Base-by-base conservation (phyloP, 2,113 vertebrate species). In the Platycercus adscitus region DNA sequence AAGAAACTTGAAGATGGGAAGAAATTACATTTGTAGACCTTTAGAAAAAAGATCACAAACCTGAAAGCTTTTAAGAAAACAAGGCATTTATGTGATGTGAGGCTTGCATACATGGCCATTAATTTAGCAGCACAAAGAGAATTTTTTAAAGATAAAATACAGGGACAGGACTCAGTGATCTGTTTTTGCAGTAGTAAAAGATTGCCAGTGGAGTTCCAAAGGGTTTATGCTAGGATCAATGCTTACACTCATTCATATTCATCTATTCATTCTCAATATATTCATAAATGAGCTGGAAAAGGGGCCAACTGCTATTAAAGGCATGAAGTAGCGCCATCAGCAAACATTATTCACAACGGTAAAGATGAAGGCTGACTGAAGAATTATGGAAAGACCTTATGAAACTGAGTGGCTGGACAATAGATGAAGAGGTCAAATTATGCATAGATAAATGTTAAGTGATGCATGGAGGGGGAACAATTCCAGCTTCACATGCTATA, bases 241-340 rank as follows among this genome's bases (percentile, higher is more conserved):
- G 64, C 64, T 65, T 63, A 70, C 72, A 19, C 63, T 91, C 2
- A 35, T 94, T 89, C 33, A 21, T 89, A 96, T 93, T 85, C 52
- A 91, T 93, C 37, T 83, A 31, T 71, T 91, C 63, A 77, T 90
- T 88, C 86, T 93, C 24, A 49, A 65, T 77, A 77, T 91, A 91
- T 63, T 86, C 60, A 88, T 86, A 93, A 93, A 90, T 88, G 58
- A 94, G 76, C 60, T 91, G 53, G 88, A 81, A 94, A 88, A 77
- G 23, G n/a, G 43, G 11, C 1, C 5, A 91, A 80, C 61, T 86
- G 53, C 87, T 96, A 46, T 68, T 86, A 88, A 88, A 60, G 19
- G 21, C 41, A 35, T 70, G 64, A 87, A 77, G 88, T 96, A 93
- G 63, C 49, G 41, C 79, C 50, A 86, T 90, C 86, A 93, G 58